phyloP scores from a whole-genome alignment of 2,113 vertebrate genomes.

The Thinocorus orbignyianus region DNA sequence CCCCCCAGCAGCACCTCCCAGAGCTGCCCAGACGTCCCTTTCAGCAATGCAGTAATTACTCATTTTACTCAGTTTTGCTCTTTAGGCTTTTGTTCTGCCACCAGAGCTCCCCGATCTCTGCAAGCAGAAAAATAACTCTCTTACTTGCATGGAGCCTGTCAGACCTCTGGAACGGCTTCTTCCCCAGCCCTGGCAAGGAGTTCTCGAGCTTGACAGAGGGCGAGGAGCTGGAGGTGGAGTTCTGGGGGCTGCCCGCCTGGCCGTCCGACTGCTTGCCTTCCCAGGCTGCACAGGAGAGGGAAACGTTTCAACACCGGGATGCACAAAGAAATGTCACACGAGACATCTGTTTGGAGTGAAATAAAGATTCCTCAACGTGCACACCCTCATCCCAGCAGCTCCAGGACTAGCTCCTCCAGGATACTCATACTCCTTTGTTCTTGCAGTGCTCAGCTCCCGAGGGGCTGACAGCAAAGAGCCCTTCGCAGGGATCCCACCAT shows the following conservation, averaged over 20 bases:
- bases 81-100: neutral
- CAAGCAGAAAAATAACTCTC: neutral
- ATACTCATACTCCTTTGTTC: neutral
- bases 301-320: neutral
- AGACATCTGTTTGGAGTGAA: neutral
- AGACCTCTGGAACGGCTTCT: slow-evolving; percentile 88
- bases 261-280: slow-evolving; percentile 79
- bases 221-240: slow-evolving; percentile 76
- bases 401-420: neutral
- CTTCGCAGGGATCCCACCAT: neutral
- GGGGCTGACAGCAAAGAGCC: accelerated
- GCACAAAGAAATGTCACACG: neutral
- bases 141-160: slow-evolving; percentile 90
- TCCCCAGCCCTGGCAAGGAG: slow-evolving; percentile 78
- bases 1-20: neutral
- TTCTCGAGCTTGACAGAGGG: slow-evolving; percentile 79
- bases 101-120: neutral
- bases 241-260: slow-evolving; percentile 74
- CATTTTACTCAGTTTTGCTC: neutral
- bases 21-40: neutral
- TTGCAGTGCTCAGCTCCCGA: neutral
- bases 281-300: slow-evolving; percentile 67
- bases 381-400: neutral
- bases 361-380: accelerated
- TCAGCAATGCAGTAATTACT: neutral